A percentile compares a stretch with the other conserved stretches of the same genome.
Conservation (phyloP, 2,113 vertebrate genomes). For the Hemibagrus wyckioides region DNA sequence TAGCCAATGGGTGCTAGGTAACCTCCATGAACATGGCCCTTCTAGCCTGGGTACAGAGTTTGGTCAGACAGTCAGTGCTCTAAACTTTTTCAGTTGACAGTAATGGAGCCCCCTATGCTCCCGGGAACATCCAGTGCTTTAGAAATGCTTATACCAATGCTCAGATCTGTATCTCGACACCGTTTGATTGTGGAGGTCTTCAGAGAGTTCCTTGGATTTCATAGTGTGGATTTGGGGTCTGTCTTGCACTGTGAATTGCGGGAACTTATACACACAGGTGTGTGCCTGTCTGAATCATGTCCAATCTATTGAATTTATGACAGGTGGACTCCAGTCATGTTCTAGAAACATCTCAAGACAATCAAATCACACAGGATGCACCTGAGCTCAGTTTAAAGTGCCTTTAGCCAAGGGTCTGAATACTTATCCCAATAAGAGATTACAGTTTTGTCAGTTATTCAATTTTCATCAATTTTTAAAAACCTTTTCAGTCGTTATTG, state of each 20-base stretch:
- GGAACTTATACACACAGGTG: background rate
- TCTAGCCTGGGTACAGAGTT: background rate
- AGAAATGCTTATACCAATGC: background rate
- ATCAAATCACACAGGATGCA: constrained; percentile 2
- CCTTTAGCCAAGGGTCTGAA: background rate
- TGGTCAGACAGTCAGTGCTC: background rate
- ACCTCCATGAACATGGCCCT: background rate
- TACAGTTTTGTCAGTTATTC: background rate
- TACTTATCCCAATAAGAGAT: background rate
- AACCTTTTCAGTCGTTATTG: too few species aligned
- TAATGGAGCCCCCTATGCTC: background rate
- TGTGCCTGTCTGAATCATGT: background rate
- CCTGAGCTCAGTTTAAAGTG: background rate
- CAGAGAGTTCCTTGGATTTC: constrained; percentile 5
- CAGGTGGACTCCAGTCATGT: background rate
- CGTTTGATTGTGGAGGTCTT: background rate
- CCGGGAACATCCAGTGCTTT: background rate
- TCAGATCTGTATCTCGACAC: background rate
- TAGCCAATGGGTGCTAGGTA: background rate
- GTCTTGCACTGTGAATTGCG: background rate
- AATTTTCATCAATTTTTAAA: background rate
- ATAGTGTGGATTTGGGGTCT: background rate
- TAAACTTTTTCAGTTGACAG: background rate
- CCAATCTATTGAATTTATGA: background rate
- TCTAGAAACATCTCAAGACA: too few species aligned